A percentile compares a stretch with the other conserved stretches of the same genome.
phyloP scores from a whole-genome alignment of 2,888 invertebrate genomes.

The Hartigia nigra region DNA sequence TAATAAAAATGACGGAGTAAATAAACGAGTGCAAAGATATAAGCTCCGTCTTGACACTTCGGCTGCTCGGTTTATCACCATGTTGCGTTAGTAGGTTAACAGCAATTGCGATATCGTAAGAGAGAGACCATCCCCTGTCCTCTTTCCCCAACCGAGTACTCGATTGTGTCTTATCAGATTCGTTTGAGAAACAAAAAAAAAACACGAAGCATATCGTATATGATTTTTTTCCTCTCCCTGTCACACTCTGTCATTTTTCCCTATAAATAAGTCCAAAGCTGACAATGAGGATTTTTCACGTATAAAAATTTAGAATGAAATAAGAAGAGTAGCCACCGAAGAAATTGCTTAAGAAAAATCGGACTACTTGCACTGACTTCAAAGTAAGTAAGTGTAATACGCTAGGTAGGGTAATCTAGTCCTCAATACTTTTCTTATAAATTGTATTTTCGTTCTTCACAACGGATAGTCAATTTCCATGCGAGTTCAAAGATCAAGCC shows the following conservation, averaged over 20 bases:
- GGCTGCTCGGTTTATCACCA: conserved; percentile 15
- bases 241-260: not conserved
- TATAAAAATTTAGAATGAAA: not conserved
- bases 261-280: not conserved
- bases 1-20: not conserved
- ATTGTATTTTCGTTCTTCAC: not conserved
- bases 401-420: not conserved
- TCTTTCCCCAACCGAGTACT: not conserved
- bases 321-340: not conserved
- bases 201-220: not conserved
- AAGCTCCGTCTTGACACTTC: not conserved
- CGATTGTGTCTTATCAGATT: not conserved
- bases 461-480: not conserved
- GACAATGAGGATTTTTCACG: not conserved
- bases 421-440: not conserved
- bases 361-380: not conserved
- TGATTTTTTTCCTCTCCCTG: no score
- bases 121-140: not conserved
- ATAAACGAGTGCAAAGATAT: not conserved
- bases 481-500: conserved; percentile 33
- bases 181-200: not conserved
- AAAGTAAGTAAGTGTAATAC: not conserved
- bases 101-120: conserved; percentile 22
- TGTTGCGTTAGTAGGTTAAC: conserved; percentile 23
- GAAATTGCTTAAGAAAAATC: not conserved